Base-by-base conservation (phyloP, 2,113 vertebrate species). In the Microcebus tavaratra region DNA sequence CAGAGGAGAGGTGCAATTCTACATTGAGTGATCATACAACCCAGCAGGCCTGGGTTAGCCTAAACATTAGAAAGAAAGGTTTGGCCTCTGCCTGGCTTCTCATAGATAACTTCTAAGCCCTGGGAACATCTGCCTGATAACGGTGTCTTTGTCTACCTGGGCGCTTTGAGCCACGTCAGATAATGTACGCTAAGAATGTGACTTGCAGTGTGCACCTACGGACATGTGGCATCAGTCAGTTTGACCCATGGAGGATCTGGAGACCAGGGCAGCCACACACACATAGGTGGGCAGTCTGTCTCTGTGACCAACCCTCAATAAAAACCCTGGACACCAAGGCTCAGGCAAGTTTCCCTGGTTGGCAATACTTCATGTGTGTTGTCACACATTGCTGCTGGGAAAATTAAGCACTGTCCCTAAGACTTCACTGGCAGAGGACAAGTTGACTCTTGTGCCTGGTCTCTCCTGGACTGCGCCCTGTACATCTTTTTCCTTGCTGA, bases 291-390 rank as follows among this genome's bases (percentile, higher is more conserved):
- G 1, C 14, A 76, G 59, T 42, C 15, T 2, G 9, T 23, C 39
- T 10, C 14, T 9, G 0, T 34, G 57, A 70, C 20, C 36, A n/a
- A 55, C 13, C 13, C 31, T 79, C 59, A 78, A 0, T 25, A 76
- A 27, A 53, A 76, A 36, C 5, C 72, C 42, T 0, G 18, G 25
- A 21, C 8, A 45, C 3, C 21, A 50, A 76, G 36, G n/a, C n/a
- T 75, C 15, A 18, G 10, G 48, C 8, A 67, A 27, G 27, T 25
- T 42, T 23, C 25, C 23, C 31, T 1, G 14, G 36, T 8, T 48
- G 63, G 5, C 15, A 4, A 1, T 13, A 4, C 48, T 10, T n/a
- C 6, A 3, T 3, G 0, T 0, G 5, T 5, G 34, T 31, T 48
- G 57, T n/a, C 83, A 13, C 17, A 29, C 78, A 5, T 17, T 1